Evolutionary conservation across 1,140 invertebrate species (phyloP).

Genomic region (Berghia stephanieae): DNA sequence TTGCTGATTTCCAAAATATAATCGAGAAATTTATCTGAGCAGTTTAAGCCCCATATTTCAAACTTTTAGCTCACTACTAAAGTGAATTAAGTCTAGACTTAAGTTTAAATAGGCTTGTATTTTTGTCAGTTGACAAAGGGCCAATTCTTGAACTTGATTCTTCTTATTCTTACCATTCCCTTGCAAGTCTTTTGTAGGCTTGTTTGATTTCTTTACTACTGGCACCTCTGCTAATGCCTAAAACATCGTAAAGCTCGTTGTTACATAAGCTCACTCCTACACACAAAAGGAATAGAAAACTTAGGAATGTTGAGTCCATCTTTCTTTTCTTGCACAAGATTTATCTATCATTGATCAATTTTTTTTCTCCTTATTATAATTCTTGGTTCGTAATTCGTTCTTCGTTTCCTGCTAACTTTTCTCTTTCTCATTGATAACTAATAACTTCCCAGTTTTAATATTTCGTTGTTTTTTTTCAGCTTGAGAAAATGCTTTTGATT

Average conservation of each 20-base stretch:
- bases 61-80: background rate
- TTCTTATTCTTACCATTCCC: conserved; percentile 79
- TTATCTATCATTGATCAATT: no score
- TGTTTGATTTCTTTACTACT: conserved; percentile 83
- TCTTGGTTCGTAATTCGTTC: no score
- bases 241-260: conserved; percentile 79
- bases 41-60: background rate
- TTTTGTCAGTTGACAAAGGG: background rate
- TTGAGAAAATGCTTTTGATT: no score
- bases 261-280: no score
- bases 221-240: conserved; percentile 81
- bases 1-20: background rate
- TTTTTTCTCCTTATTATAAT: no score
- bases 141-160: background rate
- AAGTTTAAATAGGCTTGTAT: background rate
- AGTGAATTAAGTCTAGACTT: background rate
- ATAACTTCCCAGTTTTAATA: no score
- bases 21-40: background rate
- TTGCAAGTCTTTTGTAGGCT: conserved; percentile 88
- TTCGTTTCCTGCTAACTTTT: no score
- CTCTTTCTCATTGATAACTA: no score
- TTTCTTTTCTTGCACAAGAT: no score
- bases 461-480: no score
- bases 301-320: no score
- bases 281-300: no score